Base-by-base conservation (phyloP, 2,797 vertebrate species). In the Parambassis ranga region DNA sequence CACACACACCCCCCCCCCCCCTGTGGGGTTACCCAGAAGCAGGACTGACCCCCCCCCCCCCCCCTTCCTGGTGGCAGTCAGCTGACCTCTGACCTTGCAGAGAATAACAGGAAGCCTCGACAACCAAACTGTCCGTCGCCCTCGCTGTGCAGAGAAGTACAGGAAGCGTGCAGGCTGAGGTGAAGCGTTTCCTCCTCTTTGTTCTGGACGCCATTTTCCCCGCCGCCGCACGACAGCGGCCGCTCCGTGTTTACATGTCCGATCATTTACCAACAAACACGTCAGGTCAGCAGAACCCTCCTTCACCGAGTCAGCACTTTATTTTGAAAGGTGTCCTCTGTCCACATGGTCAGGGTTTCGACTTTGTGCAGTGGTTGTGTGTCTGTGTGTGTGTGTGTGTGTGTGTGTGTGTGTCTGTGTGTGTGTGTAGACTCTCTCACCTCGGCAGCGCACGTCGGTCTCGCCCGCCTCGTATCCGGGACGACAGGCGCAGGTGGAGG, bases 401-500 rank as follows among this genome's bases (percentile, higher is more conserved):
- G n/a, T n/a, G n/a, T n/a, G n/a, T n/a, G n/a, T n/a, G n/a, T n/a
- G n/a, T n/a, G n/a, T n/a, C n/a, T n/a, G n/a, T n/a, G n/a, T n/a
- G n/a, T n/a, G n/a, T n/a, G 2, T 4, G 10, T 0, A 22, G 0
- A n/a, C 41, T 9, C 2, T 15, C 63, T 92, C 38, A 95, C 94
- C 94, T 89, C 90, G 53, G 20, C 95, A 96, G 14, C 75, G 84
- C 11, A 85, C 78, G n/a, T 92, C 90, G 0, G 70, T 83, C 2
- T 92, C 92, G 0, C 81, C 63, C 0, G 94, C 85, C 64, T 95
- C 92, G 5, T 92, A 89, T 1, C 95, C 95, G 0, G 91, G 80
- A 0, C 84, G 86, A 51, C 95, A 96, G 48, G 82, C 77, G 6
- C 95, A 96, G 59, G 89, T 91, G 0, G 90, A 91, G 0, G 92